phyloP scores from a whole-genome alignment of 37 sponge, comb jelly and placozoan species.

The Bolinopsis microptera region DNA sequence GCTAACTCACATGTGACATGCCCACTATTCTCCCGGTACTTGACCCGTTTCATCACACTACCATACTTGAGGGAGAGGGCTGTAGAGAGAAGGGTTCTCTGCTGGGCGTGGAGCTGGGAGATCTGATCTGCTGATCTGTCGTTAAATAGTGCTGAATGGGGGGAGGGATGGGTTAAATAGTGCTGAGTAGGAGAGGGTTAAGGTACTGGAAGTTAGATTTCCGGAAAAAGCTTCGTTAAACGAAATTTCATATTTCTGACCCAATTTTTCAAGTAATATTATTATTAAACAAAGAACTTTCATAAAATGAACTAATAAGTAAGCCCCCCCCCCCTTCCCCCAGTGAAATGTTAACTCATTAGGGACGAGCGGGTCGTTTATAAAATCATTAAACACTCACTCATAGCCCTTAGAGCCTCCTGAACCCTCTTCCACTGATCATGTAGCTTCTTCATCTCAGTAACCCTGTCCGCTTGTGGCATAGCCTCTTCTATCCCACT shows the following conservation, averaged over 20 bases:
- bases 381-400: background rate
- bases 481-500: background rate
- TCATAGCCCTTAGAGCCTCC: background rate
- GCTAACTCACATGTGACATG: background rate
- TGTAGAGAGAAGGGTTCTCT: background rate
- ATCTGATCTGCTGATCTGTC: background rate
- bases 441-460: background rate
- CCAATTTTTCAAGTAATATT: too few species aligned
- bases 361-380: background rate
- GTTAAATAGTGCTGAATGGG: slow-evolving; percentile 35
- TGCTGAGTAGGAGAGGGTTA: background rate
- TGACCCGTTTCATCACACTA: background rate
- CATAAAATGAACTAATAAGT: too few species aligned
- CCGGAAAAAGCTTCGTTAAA: too few species aligned
- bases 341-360: too few species aligned
- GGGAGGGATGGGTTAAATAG: too few species aligned
- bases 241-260: too few species aligned
- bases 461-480: background rate
- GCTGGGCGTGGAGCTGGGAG: background rate
- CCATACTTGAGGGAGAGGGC: background rate
- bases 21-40: background rate
- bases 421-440: slow-evolving; percentile 2
- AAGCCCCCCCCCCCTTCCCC: too few species aligned
- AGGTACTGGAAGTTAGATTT: too few species aligned
- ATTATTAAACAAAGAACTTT: too few species aligned